Evolutionary conservation across 2,888 invertebrate species (phyloP).

Genomic region (Drosophila atripex): DNA sequence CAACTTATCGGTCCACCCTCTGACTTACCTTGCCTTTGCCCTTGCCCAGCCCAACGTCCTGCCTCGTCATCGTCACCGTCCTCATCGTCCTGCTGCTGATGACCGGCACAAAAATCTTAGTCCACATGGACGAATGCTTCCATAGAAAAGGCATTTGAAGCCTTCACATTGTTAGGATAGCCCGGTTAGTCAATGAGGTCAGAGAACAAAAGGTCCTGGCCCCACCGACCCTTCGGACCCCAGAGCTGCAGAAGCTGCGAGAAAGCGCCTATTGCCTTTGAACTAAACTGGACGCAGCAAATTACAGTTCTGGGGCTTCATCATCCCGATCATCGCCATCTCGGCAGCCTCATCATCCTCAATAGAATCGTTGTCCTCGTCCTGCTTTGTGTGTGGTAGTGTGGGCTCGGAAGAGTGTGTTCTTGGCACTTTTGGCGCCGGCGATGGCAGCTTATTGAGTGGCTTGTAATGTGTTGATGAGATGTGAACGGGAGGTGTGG

Average conservation of each 20-base stretch:
- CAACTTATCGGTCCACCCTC: constrained; percentile 27
- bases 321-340: constrained; percentile 46
- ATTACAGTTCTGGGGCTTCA: constrained; percentile 64
- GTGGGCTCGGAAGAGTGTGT: constrained; percentile 42
- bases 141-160: constrained; percentile 69
- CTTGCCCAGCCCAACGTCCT: constrained; percentile 50
- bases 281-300: constrained; percentile 55
- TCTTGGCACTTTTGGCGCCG: constrained; percentile 75
- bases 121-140: constrained; percentile 72
- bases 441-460: constrained; percentile 77
- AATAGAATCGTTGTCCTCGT: constrained; percentile 27
- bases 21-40: constrained; percentile 20
- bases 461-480: constrained; percentile 75
- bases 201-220: constrained; percentile 68
- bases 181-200: constrained; percentile 67
- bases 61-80: constrained; percentile 44
- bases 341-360: constrained; percentile 35
- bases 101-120: constrained; percentile 78
- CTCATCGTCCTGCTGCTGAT: constrained; percentile 41
- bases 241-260: constrained; percentile 14
- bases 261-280: constrained; percentile 39
- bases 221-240: constrained; percentile 2
- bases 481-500: constrained; percentile 12
- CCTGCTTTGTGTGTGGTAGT: neutral
- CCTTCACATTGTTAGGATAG: constrained; percentile 64